These are phyloP conservation scores for Ctenopoma multispine DNA, from an alignment of 2,797 vertebrate species.

Conservation along the genomic window DNA sequence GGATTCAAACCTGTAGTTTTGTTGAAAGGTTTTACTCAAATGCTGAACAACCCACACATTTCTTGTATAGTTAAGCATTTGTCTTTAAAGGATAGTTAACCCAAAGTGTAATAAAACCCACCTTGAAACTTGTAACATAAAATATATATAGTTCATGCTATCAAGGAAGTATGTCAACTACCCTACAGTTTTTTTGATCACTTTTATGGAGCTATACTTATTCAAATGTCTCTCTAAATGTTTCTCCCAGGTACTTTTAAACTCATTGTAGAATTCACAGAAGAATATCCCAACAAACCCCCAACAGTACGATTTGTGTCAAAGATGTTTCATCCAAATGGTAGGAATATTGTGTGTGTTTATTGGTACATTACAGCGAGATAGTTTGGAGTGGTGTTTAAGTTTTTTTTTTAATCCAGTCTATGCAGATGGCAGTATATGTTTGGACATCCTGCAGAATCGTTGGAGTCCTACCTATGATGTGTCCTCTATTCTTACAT, in stretches of 20 bases:
- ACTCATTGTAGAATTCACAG: conserved; percentile 99
- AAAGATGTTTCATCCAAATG: conserved; percentile 99
- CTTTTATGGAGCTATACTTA: not conserved
- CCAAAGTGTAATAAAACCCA: not conserved
- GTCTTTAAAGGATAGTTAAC: not conserved
- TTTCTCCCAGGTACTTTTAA: conserved; percentile 94
- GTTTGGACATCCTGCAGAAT: conserved; percentile 99
- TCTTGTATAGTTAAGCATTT: not conserved
- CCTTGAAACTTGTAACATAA: too few species aligned
- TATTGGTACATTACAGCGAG: not conserved
- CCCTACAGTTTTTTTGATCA: not conserved
- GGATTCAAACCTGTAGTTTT: not conserved
- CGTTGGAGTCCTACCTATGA: conserved; percentile 99
- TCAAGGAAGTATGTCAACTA: not conserved
- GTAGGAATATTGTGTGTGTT: conserved; percentile 75
- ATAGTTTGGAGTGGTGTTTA: conserved; percentile 1
- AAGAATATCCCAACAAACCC: conserved; percentile 99
- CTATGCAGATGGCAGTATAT: conserved; percentile 99
- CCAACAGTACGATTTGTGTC: conserved; percentile 99
- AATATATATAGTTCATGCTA: too few species aligned
- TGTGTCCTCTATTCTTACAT: conserved; percentile 98
- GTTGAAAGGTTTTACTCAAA: not conserved
- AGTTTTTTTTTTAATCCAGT: conserved; percentile 81
- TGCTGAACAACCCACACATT: not conserved
- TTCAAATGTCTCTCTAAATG: not conserved